Evolutionary conservation across 2,113 vertebrate species (phyloP), one percentile per base, ranked within the genome.

Genomic region (Bubo scandiacus): DNA sequence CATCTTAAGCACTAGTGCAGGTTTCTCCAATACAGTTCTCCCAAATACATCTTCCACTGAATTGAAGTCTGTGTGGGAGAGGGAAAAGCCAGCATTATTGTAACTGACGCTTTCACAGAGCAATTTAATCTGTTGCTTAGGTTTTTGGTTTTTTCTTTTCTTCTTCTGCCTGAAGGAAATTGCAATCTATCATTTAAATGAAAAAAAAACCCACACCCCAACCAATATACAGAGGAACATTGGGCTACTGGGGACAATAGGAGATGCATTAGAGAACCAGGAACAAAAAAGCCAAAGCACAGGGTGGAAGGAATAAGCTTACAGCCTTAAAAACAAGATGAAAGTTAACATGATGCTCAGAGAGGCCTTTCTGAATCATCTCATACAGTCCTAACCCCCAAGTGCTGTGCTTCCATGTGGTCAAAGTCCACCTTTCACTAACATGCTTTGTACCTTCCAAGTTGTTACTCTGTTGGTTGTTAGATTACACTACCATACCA

Each of bases 241-340:
- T 81, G 59, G 65, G 68, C 88, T 95, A 70, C 20, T 71, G 92
- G 59, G 91, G 32, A 86, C 91, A 94, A 92, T 13, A 92, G 42
- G 6, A 94, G 42, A 91, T 78, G n/a, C 51, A 74, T 86, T 47
- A 78, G 55, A 91, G 45, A 78, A 38, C 22, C 3, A 5, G 29
- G 11, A 57, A 92, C 27, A 88, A 43, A 62, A 30, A 40, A 30
- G 20, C 5, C 1, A 0, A 92, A 70, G 43, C 36, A 91, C 36
- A 78, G 59, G 10, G 13, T 51, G 18, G 52, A 90, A 88, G 16
- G 16, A 63, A 78, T 58, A 68, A 78, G n/a, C 11, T 71, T 78
- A 59, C 9, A 55, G 55, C 20, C 57, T 79, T 26, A 88, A 81
- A 84, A 90, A 4, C 19, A 78, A 77, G 18, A 72, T 36, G 16